Evolutionary conservation across 2,888 invertebrate genomes (phyloP), one percentile per base, ranked within the genome.

Genomic region (Eupithecia insigniata): DNA sequence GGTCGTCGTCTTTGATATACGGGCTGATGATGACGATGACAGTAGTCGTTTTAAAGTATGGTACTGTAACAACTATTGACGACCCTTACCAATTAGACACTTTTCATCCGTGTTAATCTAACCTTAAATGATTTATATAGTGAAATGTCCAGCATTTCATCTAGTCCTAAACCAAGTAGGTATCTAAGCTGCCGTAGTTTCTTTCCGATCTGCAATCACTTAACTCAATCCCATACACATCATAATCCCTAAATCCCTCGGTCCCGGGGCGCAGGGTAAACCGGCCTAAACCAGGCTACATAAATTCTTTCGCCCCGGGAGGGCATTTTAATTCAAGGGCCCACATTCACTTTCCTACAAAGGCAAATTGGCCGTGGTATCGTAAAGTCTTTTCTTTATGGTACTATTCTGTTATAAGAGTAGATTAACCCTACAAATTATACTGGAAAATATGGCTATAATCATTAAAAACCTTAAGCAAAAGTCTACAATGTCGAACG

Each of bases 341-440:
- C 75, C 69, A 72, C 71, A 77, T 78, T 78, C 75, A 76, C 73
- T 79, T 74, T 69, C 73, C 70, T 62, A 51, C 74, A 51, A 60
- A 66, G 71, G 70, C 68, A 67, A 78, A 78, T 73, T 69, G 71
- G 72, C 70, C 70, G 39, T 43, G 26, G 69, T 55, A 67, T 67
- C 72, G 58, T 75, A 75, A 74, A 74, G 39, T 62, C 66, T 66
- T 68, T 69, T 69, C 65, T 62, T 74, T 71, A 74, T 69, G 16
- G 66, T 58, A 70, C 68, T 39, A 66, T 65, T 73, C 67, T 66
- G 68, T 62, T 60, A 71, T 62, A 22, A 36, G 34, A 30, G 30
- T 12, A 26, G n/a, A 18, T 34, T 62, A 34, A n/a, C 34, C 34
- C 18, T 12, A 55, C 26, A 55, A 55, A 51, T n/a, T 51, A n/a